Percentiles rank a stretch among this genome's conserved stretches.
These are phyloP conservation scores for Automeris io DNA, from an alignment of 2,888 invertebrate species.

Conservation along the genomic window DNA sequence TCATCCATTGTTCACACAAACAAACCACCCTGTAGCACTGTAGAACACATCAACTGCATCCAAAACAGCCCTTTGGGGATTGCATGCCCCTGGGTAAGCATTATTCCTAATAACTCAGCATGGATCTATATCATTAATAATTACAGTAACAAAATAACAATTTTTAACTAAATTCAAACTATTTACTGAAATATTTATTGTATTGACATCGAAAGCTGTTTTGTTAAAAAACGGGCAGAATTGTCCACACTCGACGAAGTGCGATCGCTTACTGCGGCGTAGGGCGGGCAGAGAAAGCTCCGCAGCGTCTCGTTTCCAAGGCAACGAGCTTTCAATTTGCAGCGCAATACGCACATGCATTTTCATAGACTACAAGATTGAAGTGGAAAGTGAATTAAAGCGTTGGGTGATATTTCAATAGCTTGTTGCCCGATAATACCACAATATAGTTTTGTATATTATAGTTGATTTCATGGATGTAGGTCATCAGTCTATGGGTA, in stretches of 20 bases:
- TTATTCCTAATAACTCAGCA: slow-evolving; percentile 10
- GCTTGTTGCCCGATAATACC: not conserved
- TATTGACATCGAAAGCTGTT: slow-evolving; percentile 3
- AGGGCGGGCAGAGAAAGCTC: slow-evolving; percentile 58
- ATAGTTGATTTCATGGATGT: too few relatives aligned
- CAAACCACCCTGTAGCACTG: slow-evolving; percentile 39
- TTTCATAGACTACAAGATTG: slow-evolving; percentile 32
- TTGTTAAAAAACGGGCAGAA: slow-evolving; percentile 9
- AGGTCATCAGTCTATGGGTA: too few relatives aligned
- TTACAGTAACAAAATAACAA: slow-evolving; percentile 4
- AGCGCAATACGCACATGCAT: slow-evolving; percentile 40
- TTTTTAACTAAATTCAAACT: slow-evolving; percentile 12
- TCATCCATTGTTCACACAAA: slow-evolving; percentile 61
- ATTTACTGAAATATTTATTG: slow-evolving; percentile 14
- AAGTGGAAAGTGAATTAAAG: slow-evolving; percentile 27
- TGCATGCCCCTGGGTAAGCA: slow-evolving; percentile 2
- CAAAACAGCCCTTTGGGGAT: slow-evolving; percentile 17
- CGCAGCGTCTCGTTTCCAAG: slow-evolving; percentile 70
- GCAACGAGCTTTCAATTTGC: slow-evolving; percentile 47
- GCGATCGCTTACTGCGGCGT: slow-evolving; percentile 59
- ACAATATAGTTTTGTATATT: not conserved
- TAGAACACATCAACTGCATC: slow-evolving; percentile 66
- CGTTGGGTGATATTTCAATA: slow-evolving; percentile 3
- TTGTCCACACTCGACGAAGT: slow-evolving; percentile 34
- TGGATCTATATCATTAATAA: slow-evolving; percentile 6